Evolutionary conservation across 2,797 vertebrate species (phyloP), one percentile per base, ranked within the genome.

Genomic region (Ispidina lecontei): DNA sequence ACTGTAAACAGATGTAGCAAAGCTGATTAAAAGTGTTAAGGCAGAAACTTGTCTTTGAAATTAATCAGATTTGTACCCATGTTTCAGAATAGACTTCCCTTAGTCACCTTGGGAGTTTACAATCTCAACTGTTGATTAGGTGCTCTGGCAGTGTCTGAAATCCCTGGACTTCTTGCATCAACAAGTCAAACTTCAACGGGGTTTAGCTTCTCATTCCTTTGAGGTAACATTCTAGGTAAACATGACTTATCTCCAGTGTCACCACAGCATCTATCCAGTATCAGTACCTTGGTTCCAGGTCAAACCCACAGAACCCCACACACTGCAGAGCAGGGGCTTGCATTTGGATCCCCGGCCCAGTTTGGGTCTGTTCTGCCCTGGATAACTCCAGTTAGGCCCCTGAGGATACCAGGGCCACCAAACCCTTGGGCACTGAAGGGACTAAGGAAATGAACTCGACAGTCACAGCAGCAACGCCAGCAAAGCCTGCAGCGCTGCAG

Each of bases 211-310:
- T 41, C 44, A 13, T 26, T 87, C 12, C 31, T 77, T 23, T 31
- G 19, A 67, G 7, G 23, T 5, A 75, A 13, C 12, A 25, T 1
- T 12, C 15, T 3, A 62, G 31, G 29, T 7, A 85, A 47, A 41
- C 33, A 13, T 0, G 17, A 35, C 59, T 74, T 25, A 49, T 10
- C 17, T 0, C 4, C 37, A 10, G 37, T 1, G 46, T 79, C 11
- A 21, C 7, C 25, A 62, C 0, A 31, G 43, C 15, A 52, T 9
- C 1, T n/a, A 47, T 1, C 39, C 18, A 23, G 28, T 49, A 33
- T 12, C 49, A 28, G 72, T 22, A 35, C 39, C 43, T 17, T 21
- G 56, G 51, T 28, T 52, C 29, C 4, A 0, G 4, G 33, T 23
- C n/a, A 60, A 46, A 90, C 16, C 28, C 51, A 44, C 56, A 23